A percentile compares a stretch with the other conserved stretches of the same genome.
Evolutionary conservation across 2,113 vertebrate genomes (phyloP).

Genomic region (Oryzias woworae): DNA sequence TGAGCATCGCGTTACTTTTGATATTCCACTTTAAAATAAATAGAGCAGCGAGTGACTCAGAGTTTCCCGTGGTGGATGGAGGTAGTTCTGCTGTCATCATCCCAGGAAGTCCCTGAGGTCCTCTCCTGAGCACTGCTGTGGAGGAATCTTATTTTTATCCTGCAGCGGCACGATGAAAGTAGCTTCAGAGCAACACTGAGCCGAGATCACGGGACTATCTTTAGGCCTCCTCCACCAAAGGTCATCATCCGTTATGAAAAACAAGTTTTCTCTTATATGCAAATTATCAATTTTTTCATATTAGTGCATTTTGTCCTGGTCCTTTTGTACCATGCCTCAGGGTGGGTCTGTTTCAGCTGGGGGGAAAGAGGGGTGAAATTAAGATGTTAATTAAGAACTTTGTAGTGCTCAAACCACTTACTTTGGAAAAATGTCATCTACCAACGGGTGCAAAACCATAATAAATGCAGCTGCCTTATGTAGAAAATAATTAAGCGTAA

Average conservation of each 20-base stretch:
- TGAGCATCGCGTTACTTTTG: slow-evolving; percentile 60
- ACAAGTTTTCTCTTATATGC: slow-evolving; percentile 1
- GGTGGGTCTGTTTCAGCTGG: slow-evolving; percentile 1
- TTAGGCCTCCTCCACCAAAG: slow-evolving; percentile 14
- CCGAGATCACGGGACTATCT: slow-evolving; percentile 14
- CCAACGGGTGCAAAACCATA: slow-evolving; percentile 48
- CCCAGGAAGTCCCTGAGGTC: slow-evolving; percentile 51
- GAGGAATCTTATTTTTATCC: slow-evolving; percentile 60
- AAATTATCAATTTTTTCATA: slow-evolving; percentile 5
- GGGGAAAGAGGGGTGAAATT: slow-evolving; percentile 18
- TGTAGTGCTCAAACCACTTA: slow-evolving; percentile 52
- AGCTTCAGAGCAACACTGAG: slow-evolving; percentile 27
- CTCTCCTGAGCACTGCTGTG: slow-evolving; percentile 38
- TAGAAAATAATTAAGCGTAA: slow-evolving; percentile 52
- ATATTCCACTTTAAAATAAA: slow-evolving; percentile 68
- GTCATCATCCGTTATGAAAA: slow-evolving; percentile 1
- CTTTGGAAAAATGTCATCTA: slow-evolving; percentile 47
- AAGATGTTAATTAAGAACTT: slow-evolving; percentile 52
- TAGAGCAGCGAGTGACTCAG: slow-evolving; percentile 65
- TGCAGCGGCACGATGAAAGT: slow-evolving; percentile 27
- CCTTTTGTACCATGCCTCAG: slow-evolving; percentile 1
- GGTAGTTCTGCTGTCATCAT: slow-evolving; percentile 39
- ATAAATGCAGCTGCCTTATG: slow-evolving; percentile 53
- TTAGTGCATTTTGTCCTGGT: slow-evolving; percentile 15
- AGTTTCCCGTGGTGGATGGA: slow-evolving; percentile 46